These are phyloP conservation scores for Euschistus heros DNA, from an alignment of 1,140 invertebrate genomes.

Conservation along the genomic window DNA sequence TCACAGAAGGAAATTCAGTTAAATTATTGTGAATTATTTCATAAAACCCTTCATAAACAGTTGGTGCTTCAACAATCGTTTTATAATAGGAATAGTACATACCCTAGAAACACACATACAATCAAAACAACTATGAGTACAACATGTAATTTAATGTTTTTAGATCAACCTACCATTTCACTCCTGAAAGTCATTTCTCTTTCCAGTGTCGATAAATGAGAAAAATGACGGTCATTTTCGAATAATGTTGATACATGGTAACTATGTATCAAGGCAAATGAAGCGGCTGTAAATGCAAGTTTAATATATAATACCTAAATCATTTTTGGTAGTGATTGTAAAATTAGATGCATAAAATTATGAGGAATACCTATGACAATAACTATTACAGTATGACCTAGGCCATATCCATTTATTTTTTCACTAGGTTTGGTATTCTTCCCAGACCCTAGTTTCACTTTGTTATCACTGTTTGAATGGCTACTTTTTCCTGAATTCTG, in stretches of 20 bases:
- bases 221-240: slow-evolving; percentile 71
- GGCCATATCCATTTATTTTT: not conserved
- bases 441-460: not conserved
- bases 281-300: slow-evolving; percentile 31
- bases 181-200: slow-evolving; percentile 71
- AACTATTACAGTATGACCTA: not conserved
- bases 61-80: slow-evolving; percentile 55
- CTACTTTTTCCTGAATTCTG: not conserved
- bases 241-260: slow-evolving; percentile 61
- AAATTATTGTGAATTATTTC: slow-evolving; percentile 59
- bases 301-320: not conserved
- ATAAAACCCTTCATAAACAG: slow-evolving; percentile 49
- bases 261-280: slow-evolving; percentile 40
- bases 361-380: not conserved
- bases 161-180: slow-evolving; percentile 52
- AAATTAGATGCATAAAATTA: not conserved
- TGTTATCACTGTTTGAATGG: not conserved
- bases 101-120: slow-evolving; percentile 44
- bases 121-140: not conserved
- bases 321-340: not conserved
- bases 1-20: slow-evolving; percentile 66
- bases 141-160: not conserved
- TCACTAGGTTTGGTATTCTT: not conserved
- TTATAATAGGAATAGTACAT: slow-evolving; percentile 85
- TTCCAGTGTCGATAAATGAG: slow-evolving; percentile 68